Evolutionary conservation across 2,797 vertebrate species (phyloP).

Genomic region (Sitta carolinensis): DNA sequence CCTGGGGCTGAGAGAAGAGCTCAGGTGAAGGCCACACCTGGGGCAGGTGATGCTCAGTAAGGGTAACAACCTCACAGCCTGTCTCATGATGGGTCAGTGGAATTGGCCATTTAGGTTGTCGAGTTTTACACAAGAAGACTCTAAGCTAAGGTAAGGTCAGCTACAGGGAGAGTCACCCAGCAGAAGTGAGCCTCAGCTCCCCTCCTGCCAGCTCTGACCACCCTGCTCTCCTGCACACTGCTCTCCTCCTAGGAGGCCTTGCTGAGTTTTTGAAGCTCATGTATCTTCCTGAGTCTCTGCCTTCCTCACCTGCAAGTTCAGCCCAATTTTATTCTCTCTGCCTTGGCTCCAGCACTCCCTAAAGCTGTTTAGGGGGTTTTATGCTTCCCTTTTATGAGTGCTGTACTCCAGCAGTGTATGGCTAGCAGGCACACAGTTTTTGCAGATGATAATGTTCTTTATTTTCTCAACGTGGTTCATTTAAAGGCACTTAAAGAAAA

Average conservation of each 20-base stretch:
- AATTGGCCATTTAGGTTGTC: not conserved
- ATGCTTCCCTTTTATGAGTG: not conserved
- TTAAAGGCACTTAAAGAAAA: constrained; percentile 1
- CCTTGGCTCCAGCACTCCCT: not conserved
- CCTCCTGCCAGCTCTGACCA: not conserved
- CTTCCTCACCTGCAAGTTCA: not conserved
- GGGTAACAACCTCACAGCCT: not conserved
- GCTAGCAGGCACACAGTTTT: not conserved
- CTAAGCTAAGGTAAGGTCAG: not conserved
- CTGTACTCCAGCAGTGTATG: not conserved
- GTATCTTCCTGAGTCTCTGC: not conserved
- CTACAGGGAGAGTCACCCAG: not conserved
- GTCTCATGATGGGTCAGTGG: not conserved
- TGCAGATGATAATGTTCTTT: not conserved
- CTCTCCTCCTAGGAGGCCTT: not conserved
- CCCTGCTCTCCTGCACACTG: accelerated
- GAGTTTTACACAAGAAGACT: not conserved
- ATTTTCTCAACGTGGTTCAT: not conserved
- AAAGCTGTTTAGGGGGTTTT: not conserved
- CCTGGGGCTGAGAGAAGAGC: not conserved
- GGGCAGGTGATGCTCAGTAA: not conserved
- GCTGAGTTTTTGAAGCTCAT: not conserved
- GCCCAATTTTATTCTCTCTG: not conserved
- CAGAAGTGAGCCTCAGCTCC: not conserved
- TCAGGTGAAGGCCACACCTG: not conserved